These are phyloP conservation scores for Onthophagus sagittarius DNA, from an alignment of 2,888 invertebrate species.

Conservation along the genomic window DNA sequence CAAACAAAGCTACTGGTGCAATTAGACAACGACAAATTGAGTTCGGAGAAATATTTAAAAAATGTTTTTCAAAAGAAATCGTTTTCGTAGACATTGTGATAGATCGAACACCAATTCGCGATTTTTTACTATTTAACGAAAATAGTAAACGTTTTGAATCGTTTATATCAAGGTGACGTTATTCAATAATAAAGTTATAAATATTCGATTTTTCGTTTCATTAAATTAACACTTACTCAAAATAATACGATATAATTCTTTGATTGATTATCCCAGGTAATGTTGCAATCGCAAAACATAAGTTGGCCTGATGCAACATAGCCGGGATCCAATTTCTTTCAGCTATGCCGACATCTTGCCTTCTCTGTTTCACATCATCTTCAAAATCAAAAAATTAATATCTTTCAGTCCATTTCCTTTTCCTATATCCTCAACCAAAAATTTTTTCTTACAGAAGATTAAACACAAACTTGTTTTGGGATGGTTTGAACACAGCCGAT, in stretches of 20 bases:
- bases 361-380: conserved; percentile 53
- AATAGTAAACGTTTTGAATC: background rate
- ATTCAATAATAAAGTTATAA: background rate
- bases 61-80: background rate
- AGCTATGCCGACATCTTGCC: conserved; percentile 90
- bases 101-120: conserved; percentile 9
- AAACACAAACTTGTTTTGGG: background rate
- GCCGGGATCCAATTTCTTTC: conserved; percentile 68
- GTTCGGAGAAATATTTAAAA: background rate
- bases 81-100: background rate
- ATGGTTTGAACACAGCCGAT: conserved; percentile 6
- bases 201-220: background rate
- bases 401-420: too few relatives aligned
- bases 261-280: background rate
- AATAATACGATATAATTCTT: background rate
- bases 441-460: background rate
- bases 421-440: background rate
- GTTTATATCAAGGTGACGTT: background rate
- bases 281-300: conserved; percentile 53
- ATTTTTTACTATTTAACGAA: conserved; percentile 4
- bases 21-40: background rate
- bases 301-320: conserved; percentile 82
- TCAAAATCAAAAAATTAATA: background rate
- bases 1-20: background rate
- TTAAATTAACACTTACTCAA: background rate